Conservation (phyloP, 1,140 invertebrate species). For the Drosophila burlai region DNA sequence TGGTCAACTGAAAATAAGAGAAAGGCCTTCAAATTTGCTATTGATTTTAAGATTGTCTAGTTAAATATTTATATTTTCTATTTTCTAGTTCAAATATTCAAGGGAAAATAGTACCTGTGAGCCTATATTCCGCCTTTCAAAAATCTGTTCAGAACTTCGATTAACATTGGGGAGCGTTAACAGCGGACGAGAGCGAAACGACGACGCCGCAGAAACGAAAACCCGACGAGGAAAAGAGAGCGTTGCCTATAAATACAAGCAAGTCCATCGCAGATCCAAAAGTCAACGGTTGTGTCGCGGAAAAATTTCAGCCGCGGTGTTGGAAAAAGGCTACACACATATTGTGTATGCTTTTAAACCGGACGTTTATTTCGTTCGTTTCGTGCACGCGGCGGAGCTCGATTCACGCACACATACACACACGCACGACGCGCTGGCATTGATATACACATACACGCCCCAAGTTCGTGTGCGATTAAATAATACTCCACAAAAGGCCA, state of each 20-base stretch:
- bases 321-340: slow-evolving; percentile 17
- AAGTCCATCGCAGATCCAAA: neutral
- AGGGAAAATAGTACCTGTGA: neutral
- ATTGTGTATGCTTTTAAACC: slow-evolving; percentile 73
- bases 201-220: slow-evolving; percentile 2
- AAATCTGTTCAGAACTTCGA: neutral
- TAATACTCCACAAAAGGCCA: slow-evolving; percentile 81
- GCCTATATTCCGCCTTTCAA: neutral
- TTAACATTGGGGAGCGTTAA: neutral
- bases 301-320: slow-evolving; percentile 9
- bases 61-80: neutral
- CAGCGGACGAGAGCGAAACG: slow-evolving; percentile 2
- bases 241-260: slow-evolving; percentile 12
- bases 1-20: no score
- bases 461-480: slow-evolving; percentile 69
- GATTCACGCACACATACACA: slow-evolving; percentile 40
- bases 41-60: neutral
- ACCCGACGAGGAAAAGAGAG: neutral
- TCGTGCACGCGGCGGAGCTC: slow-evolving; percentile 60
- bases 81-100: neutral
- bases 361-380: slow-evolving; percentile 45
- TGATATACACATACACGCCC: slow-evolving; percentile 32
- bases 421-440: slow-evolving; percentile 35
- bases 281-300: slow-evolving; percentile 19
- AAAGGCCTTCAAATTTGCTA: neutral